Percentiles rank a stretch among this genome's conserved stretches.
These are phyloP conservation scores for Atherix ibis DNA, from an alignment of 2,888 invertebrate genomes.

Conservation along the genomic window DNA sequence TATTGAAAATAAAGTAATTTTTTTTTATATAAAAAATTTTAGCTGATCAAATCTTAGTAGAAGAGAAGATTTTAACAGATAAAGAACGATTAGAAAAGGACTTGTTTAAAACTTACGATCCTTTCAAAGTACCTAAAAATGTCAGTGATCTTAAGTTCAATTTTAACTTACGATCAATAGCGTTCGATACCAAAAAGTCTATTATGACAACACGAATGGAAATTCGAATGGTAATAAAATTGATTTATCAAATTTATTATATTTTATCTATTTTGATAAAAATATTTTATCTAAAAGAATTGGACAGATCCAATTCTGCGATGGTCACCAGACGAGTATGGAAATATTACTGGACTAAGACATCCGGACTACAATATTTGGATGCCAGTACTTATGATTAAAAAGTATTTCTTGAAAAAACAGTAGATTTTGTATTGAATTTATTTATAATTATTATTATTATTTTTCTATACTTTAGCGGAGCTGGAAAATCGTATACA, in stretches of 20 bases:
- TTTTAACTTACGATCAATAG: too few species aligned
- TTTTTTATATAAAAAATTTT: not conserved
- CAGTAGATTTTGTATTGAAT: not conserved
- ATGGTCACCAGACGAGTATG: constrained; percentile 44
- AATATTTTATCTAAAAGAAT: constrained; percentile 30
- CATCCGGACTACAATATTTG: constrained; percentile 19
- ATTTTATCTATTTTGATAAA: constrained; percentile 5
- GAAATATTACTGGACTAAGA: constrained; percentile 28
- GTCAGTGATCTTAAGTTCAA: too few species aligned
- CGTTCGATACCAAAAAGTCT: constrained; percentile 20
- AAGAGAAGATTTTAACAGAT: constrained; percentile 25
- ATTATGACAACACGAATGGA: constrained; percentile 25
- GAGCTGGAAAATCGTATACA: constrained; percentile 1
- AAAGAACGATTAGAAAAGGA: constrained; percentile 38
- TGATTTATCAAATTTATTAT: constrained; percentile 7
- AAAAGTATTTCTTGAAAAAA: constrained; percentile 17
- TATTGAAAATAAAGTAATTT: not conserved
- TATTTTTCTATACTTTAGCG: not conserved
- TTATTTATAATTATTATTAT: not conserved
- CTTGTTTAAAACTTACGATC: constrained; percentile 35
- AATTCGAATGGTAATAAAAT: constrained; percentile 29
- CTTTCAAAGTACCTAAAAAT: constrained; percentile 22
- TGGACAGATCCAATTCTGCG: constrained; percentile 46
- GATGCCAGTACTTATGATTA: constrained; percentile 20
- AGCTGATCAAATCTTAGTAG: constrained; percentile 21